Base-by-base conservation (phyloP, 2,888 invertebrate species). In the Petrolisthes cinctipes region DNA sequence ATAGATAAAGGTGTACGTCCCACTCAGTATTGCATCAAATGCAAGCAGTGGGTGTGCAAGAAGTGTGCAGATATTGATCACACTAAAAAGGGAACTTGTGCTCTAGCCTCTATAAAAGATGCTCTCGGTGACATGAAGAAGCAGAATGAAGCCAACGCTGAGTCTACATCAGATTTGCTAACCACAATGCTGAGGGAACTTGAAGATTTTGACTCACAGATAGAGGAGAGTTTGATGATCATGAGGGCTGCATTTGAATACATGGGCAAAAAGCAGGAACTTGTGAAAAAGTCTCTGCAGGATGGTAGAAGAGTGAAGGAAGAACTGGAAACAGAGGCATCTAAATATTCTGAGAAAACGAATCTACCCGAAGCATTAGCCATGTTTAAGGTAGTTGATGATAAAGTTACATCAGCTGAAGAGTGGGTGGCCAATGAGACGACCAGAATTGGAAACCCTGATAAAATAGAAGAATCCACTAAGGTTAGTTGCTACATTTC, bases 61-160 rank as follows among this genome's bases (percentile, higher is more conserved):
- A 76, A 17, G 37, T 83, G 83, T 76, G 57, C 57, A 17, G 23
- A 56, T 75, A 9, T 75, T 83, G 83, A 83, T 37, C 83, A 83
- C 53, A 11, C 14, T 23, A 83, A 4, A 37, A 61, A 23, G 56
- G 56, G 56, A 6, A 37, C 37, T 37, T 83, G 83, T 75, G 23
- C 57, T 14, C 23, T 83, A 37, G 57, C 5, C 5, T 61, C 83
- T 54, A 14, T 75, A 11, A 83, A 76, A 83, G 76, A 76, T 37
- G 54, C 73, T n/a, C 9, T 83, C 2, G 0, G n/a, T 37, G 51
- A 75, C 51, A 83, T 83, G 83, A 83, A 83, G 53, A 73, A 83
- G 37, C 6, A 83, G 6, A 20, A 17, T 79, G 17, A 79, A 5
- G 11, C 11, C 2, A 56, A 5, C 4, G 79, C 9, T 23, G 56